These are phyloP conservation scores for Goniozus legneri DNA, from an alignment of 1,140 invertebrate species.

Conservation along the genomic window DNA sequence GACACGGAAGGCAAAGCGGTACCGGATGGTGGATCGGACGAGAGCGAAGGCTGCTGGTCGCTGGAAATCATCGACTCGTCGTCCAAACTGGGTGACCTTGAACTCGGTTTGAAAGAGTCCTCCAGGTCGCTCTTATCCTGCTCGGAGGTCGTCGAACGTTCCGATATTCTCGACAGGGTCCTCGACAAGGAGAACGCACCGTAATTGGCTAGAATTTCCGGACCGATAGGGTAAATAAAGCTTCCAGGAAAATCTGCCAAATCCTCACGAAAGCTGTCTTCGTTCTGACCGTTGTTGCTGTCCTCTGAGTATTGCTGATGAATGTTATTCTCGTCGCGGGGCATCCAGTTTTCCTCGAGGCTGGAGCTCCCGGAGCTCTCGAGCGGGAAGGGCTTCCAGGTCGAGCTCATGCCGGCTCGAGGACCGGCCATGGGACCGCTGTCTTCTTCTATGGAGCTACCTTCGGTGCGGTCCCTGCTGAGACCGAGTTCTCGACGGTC, in stretches of 20 bases:
- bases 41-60: conserved; percentile 79
- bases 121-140: conserved; percentile 75
- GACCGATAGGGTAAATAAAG: conserved; percentile 67
- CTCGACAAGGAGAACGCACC: conserved; percentile 68
- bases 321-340: conserved; percentile 65
- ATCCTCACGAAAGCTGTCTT: conserved; percentile 69
- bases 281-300: conserved; percentile 60
- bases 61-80: conserved; percentile 79
- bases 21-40: conserved; percentile 69
- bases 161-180: conserved; percentile 80
- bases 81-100: conserved; percentile 74
- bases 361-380: conserved; percentile 77
- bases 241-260: conserved; percentile 69
- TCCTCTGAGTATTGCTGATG: conserved; percentile 57
- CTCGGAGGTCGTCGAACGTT: conserved; percentile 82
- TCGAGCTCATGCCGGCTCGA: conserved; percentile 63
- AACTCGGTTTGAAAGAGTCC: conserved; percentile 79
- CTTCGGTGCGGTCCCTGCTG: conserved; percentile 38
- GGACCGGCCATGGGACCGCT: conserved; percentile 72
- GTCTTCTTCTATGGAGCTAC: conserved; percentile 44
- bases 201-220: conserved; percentile 67
- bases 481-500: conserved; percentile 44
- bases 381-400: conserved; percentile 76
- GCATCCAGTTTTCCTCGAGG: conserved; percentile 75
- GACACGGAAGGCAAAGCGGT: conserved; percentile 58